Evolutionary conservation across 2,888 invertebrate genomes (phyloP), one percentile per base, ranked within the genome.

Genomic region (Drosophila ustulata): DNA sequence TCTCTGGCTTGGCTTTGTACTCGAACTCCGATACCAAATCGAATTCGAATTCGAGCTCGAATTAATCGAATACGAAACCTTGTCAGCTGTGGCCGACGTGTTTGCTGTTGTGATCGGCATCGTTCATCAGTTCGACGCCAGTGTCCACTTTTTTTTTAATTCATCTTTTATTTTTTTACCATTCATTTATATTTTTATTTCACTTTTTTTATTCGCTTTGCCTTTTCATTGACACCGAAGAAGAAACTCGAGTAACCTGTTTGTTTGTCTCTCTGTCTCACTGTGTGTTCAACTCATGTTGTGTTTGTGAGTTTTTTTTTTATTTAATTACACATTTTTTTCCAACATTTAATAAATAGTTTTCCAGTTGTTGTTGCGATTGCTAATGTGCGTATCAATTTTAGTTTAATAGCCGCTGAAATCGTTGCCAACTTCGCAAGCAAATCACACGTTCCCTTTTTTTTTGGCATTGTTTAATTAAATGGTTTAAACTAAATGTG

Each of bases 231-330:
- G 85, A 85, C 87, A 88, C 63, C 80, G 82, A 81, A 85, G 89
- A 85, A 73, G 89, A 88, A 85, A 88, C 85, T 71, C 79, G 89
- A 87, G 89, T 79, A 88, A 85, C 85, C 85, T 72, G 85, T 88
- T 85, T 84, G 80, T 74, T 78, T 74, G 65, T 70, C 63, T 80
- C 77, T 34, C 50, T 49, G 61, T 53, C 51, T 59, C n/a, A 49
- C 23, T 72, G 30, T 64, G 3, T 56, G 11, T 53, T 56, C 51
- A 56, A 45, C 56, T 45, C 56, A 25, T 5, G 43, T 34, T 26
- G 11, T 52, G 43, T 52, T 26, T 13, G 18, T 46, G 3, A 18
- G 18, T 18, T 30, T 46, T 46, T 37, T 25, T 46, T 57, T 34
- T 63, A 59, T 74, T 70, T 74, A 70, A 75, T 78, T 70, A 53